Conservation (phyloP, 1,140 invertebrate species). For the Dendrolimus punctatus region DNA sequence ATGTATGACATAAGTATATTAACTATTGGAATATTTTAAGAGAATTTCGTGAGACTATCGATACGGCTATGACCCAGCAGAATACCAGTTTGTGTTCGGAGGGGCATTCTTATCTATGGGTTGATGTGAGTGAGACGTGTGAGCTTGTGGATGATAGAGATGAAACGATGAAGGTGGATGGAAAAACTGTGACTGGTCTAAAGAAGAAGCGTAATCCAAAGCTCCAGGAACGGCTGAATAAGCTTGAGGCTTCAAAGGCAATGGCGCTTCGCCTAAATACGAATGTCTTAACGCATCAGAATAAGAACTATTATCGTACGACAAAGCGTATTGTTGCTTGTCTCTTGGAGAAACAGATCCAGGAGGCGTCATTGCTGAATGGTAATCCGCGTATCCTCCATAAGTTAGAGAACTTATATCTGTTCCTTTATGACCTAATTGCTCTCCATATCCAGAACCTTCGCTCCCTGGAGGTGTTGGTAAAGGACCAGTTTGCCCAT, state of each 20-base stretch:
- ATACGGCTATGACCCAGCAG: conserved; percentile 79
- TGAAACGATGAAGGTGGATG: conserved; percentile 87
- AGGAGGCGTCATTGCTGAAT: conserved; percentile 95
- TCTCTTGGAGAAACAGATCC: conserved; percentile 94
- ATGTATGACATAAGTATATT: too few relatives aligned
- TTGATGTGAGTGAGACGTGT: conserved; percentile 58
- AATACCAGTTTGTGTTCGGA: conserved; percentile 82
- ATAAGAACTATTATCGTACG: conserved; percentile 60
- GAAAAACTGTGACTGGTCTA: conserved; percentile 90
- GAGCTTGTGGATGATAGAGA: conserved; percentile 84
- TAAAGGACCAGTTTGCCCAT: conserved; percentile 79
- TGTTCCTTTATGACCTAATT: conserved; percentile 65
- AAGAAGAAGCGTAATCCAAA: conserved; percentile 62
- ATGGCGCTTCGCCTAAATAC: conserved; percentile 76
- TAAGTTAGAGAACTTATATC: conserved; percentile 64
- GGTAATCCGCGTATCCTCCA: conserved; percentile 85
- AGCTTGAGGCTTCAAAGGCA: conserved; percentile 92
- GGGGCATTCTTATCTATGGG: conserved; percentile 70
- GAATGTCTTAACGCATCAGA: conserved; percentile 70
- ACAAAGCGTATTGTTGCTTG: conserved; percentile 78
- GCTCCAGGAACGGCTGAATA: conserved; percentile 77
- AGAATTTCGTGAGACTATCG: conserved; percentile 6
- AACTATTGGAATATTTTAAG: conserved; percentile 7
- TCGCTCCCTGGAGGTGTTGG: conserved; percentile 91
- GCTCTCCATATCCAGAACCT: conserved; percentile 83